Evolutionary conservation across 2,797 vertebrate genomes (phyloP), one percentile per base, ranked within the genome.

Genomic region (Peromyscus nudipes): DNA sequence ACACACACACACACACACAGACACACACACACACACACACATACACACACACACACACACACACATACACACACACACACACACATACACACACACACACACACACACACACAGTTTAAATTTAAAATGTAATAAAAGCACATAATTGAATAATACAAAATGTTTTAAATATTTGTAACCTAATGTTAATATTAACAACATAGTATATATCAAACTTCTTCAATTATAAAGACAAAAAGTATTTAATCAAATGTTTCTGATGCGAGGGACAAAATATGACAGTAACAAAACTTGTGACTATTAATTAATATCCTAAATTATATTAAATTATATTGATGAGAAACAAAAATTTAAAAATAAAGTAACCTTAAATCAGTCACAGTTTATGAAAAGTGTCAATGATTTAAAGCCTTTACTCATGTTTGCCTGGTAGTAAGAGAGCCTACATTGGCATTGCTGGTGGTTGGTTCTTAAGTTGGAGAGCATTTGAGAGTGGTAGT

Each of bases 271-370:
- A 80, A 93, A 92, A 85, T 37, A 25, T 17, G 62, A 62, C 29
- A 16, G 29, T 17, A 3, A 69, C 1, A n/a, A 43, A 37, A n/a
- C 16, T 57, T 81, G 37, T 73, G 23, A 83, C 71, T 57, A 77
- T 71, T 94, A 90, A 67, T 37, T 92, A 29, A 87, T n/a, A 75
- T 0, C 25, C 90, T 40, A 95, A 67, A 83, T 87, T 11, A 79
- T 93, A 73, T 93, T 65, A 27, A 91, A 62, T 8, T 19, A 21
- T 46, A 37, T 19, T 60, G 13, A 84, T 88, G 60, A 81, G 55
- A 95, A 75, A 40, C 6, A 79, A 12, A 46, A 75, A 80, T 29
- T 67, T 75, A 89, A 84, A 84, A 23, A 34, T 84, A 6, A 27
- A 89, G 52, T n/a, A 81, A 62, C 55, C 2, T 86, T 79, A 87